Percentiles rank a stretch among this genome's conserved stretches.
Evolutionary conservation across 2,113 vertebrate genomes (phyloP).

Genomic region (Dunckerocampus dactyliophorus): DNA sequence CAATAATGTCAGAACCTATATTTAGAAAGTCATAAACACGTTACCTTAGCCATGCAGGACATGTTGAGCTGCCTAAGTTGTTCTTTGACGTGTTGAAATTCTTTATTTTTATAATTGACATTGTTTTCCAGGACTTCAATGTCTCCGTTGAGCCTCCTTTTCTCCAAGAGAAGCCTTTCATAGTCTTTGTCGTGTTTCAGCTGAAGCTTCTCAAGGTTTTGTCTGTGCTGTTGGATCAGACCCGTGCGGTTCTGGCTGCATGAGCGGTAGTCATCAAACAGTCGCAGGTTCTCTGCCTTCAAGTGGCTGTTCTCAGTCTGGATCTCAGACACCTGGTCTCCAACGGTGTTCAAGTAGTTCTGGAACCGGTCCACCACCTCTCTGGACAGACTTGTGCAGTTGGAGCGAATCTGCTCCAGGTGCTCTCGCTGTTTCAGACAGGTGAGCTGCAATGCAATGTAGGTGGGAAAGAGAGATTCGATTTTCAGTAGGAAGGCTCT

Average conservation of each 20-base stretch:
- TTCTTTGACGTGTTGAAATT: constrained; percentile 37
- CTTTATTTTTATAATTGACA: constrained; percentile 38
- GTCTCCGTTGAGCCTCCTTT: constrained; percentile 32
- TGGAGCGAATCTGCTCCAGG: constrained; percentile 58
- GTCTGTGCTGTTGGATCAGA: constrained; percentile 40
- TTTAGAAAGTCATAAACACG: no score
- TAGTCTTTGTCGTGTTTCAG: constrained; percentile 48
- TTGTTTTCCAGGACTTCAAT: constrained; percentile 18
- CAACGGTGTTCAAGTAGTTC: constrained; percentile 50
- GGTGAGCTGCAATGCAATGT: constrained; percentile 66
- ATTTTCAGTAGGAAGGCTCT: constrained; percentile 67
- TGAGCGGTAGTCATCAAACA: constrained; percentile 35
- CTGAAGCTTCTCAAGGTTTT: constrained; percentile 39
- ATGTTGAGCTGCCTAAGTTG: constrained; percentile 52
- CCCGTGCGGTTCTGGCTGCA: constrained; percentile 56
- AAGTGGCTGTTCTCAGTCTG: constrained; percentile 55
- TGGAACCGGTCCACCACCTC: constrained; percentile 67
- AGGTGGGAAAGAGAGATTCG: constrained; percentile 51
- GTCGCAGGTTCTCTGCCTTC: constrained; percentile 55
- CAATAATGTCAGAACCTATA: no score
- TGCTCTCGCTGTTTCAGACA: constrained; percentile 65
- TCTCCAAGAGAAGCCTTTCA: constrained; percentile 63
- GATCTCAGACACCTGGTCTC: constrained; percentile 43
- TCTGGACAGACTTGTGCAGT: constrained; percentile 63
- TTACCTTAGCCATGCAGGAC: constrained; percentile 53